Evolutionary conservation across 2,888 invertebrate genomes (phyloP).

Genomic region (Xylophagus ater): DNA sequence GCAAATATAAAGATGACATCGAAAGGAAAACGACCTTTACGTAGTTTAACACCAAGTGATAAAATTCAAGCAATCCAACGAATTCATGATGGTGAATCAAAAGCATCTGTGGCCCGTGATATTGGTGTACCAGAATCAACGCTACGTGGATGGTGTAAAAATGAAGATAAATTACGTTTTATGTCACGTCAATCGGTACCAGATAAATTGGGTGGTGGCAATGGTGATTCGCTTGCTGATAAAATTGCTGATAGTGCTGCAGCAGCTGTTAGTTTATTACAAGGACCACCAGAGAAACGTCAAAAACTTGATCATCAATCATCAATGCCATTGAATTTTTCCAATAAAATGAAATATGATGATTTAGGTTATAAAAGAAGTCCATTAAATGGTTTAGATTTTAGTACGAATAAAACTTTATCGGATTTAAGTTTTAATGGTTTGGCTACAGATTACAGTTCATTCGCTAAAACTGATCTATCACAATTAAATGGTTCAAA

Average conservation of each 20-base stretch:
- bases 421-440: slow-evolving; percentile 32
- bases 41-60: slow-evolving; percentile 63
- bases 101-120: slow-evolving; percentile 74
- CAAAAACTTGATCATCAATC: slow-evolving; percentile 33
- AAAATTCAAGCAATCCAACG: slow-evolving; percentile 72
- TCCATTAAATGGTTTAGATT: slow-evolving; percentile 34
- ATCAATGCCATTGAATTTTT: slow-evolving; percentile 33
- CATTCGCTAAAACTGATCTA: slow-evolving; percentile 27
- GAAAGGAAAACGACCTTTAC: slow-evolving; percentile 67
- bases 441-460: slow-evolving; percentile 32
- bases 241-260: slow-evolving; percentile 27
- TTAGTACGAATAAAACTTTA: slow-evolving; percentile 33
- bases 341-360: slow-evolving; percentile 37
- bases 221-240: slow-evolving; percentile 30
- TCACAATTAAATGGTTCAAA: slow-evolving; percentile 25
- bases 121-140: slow-evolving; percentile 81
- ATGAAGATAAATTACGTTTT: slow-evolving; percentile 63
- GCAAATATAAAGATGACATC: slow-evolving; percentile 47
- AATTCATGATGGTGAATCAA: slow-evolving; percentile 75
- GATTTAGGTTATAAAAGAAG: slow-evolving; percentile 35
- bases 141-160: slow-evolving; percentile 78
- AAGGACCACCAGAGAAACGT: slow-evolving; percentile 34
- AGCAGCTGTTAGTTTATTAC: slow-evolving; percentile 24
- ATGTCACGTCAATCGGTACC: slow-evolving; percentile 61
- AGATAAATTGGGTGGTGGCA: slow-evolving; percentile 44